Evolutionary conservation across 2,888 invertebrate genomes (phyloP), one percentile per base, ranked within the genome.

Genomic region (Allacma fusca): DNA sequence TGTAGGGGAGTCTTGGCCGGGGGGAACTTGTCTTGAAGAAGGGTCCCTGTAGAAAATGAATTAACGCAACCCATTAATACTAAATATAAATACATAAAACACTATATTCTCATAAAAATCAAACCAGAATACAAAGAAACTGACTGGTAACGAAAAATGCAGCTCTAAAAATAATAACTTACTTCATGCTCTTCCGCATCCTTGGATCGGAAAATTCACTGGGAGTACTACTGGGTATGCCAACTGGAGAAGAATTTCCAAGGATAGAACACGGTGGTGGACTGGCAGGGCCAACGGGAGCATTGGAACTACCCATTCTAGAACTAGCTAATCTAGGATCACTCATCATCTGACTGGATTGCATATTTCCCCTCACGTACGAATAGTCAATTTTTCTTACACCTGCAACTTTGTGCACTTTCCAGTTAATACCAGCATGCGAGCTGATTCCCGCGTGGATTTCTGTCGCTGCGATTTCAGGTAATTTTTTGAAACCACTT

Each of bases 391-490:
- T 91, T 83, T 90, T 91, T 84, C 92, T 91, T 73, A 94, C 89
- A 80, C 92, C 92, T 0, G 91, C 91, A 9, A 84, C 82, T 68
- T 81, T 77, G 86, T 79, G 85, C 77, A 91, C 88, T 86, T 91
- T 91, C 88, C 92, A 95, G 0, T 87, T 84, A 73, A 95, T 91
- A 0, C 92, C 92, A 0, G 91, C 90, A 86, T 95, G 94, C 62
- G 93, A 92, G 73, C 91, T 91, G 65, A 93, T 89, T 50, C 93
- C 93, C 12, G 93, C 95, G 85, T 94, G 93, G 80, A 95, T 94
- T 88, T 95, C 95, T 0, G 92, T 93, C 29, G 94, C 94, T 0
- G 95, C 94, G 19, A 92, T 94, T 40, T 93, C 91, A n/a, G 93
- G 91, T 84, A 88, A 88, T 12, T 92, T 73, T 43, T 69, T 67